phyloP scores from a whole-genome alignment of 2,888 invertebrate species.

The Platynereis dumerilii region DNA sequence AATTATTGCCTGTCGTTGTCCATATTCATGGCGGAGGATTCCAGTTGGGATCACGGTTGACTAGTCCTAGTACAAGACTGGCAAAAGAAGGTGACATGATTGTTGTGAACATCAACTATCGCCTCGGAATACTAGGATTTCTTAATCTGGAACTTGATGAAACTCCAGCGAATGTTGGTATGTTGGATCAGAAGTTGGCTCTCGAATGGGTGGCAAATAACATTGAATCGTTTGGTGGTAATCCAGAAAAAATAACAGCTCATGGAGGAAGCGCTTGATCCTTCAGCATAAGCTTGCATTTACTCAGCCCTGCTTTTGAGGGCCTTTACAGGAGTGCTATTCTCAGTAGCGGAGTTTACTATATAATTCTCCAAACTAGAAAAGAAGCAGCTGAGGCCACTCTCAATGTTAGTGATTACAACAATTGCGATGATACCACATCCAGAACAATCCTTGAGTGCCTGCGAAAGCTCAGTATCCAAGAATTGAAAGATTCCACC shows the following conservation, averaged over 20 bases:
- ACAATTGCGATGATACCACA: background rate
- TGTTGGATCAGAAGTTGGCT: background rate
- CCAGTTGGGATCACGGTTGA: background rate
- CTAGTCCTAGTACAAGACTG: background rate
- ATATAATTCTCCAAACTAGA: too few relatives aligned
- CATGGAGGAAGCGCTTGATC: background rate
- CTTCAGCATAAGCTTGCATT: background rate
- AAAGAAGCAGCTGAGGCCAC: background rate
- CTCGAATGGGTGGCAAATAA: background rate
- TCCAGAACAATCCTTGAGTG: background rate
- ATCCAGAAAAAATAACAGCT: background rate
- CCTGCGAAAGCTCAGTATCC: background rate
- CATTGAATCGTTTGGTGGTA: slow-evolving; percentile 3
- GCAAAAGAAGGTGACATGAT: background rate
- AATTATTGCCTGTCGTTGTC: background rate
- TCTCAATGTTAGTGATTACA: background rate
- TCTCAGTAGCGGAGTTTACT: background rate
- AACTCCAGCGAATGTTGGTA: background rate
- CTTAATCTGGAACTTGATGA: background rate
- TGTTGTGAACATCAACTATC: background rate
- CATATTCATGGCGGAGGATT: background rate
- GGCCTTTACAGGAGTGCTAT: background rate
- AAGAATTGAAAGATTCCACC: background rate
- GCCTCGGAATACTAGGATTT: background rate
- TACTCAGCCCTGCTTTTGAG: background rate